Evolutionary conservation across 2,113 vertebrate species (phyloP), one percentile per base, ranked within the genome.

Genomic region (Leptobrachium ailaonicum): DNA sequence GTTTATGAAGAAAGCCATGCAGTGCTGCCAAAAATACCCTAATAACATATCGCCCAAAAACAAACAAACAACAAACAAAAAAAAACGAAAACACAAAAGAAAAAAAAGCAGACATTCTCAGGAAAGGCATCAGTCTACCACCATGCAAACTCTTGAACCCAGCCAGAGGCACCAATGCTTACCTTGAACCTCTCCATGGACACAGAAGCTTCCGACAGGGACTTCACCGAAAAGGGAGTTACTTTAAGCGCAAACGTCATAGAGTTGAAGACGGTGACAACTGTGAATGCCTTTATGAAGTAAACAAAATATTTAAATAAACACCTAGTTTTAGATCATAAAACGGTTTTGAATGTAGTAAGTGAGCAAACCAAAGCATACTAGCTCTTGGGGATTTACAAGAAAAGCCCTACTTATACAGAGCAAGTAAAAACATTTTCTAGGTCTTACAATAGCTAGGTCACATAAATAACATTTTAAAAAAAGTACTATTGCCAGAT

Each of bases 171-270:
- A 63, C 10, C 20, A 50, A 4, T 41, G 82, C 90, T 92, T 85
- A 97, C 96, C 94, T 96, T 96, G 85, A 95, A 98, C 83, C 96
- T 91, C 76, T 98, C 96, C 77, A 93, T 87, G 20, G 96, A 93
- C 50, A 98, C 95, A 0, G 96, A 95, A 2, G 94, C 96, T 83
- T 98, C 96, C 0, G 96, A 96, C 1, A 98, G 88, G 53, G 95
- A 97, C 85, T 97, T 98, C 82, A 98, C 96, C 6, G 96, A 97
- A 82, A 98, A 96, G 0, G 96, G 96, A 0, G 96, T 98, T 77
- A 98, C 96, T 91, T 98, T 98, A 75, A 98, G 89, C 79, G 96
- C 96, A 90, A 98, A 98, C 73, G 96, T 97, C 96, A 98, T 98
- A 63, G 96, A 95, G 80, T 97, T 98, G 84, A 97, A 98, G 76